Percentiles rank a stretch among this genome's conserved stretches.
These are phyloP conservation scores for Eleginops maclovinus DNA, from an alignment of 2,113 vertebrate species.

Conservation along the genomic window DNA sequence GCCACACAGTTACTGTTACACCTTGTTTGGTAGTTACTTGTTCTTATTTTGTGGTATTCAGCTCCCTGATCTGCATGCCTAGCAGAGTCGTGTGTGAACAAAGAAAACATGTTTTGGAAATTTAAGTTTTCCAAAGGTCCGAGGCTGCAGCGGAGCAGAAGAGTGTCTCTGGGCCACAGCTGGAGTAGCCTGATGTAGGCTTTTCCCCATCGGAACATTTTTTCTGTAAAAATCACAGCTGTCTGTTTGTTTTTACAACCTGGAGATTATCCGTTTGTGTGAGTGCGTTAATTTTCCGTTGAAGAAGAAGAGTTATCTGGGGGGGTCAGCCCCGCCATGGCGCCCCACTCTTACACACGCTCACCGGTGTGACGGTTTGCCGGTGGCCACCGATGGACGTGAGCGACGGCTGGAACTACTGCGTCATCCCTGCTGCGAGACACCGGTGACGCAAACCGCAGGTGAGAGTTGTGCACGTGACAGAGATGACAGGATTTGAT, in stretches of 20 bases:
- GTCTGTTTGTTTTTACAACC: conserved; percentile 32
- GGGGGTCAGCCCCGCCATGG: conserved; percentile 65
- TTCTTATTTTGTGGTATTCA: not conserved
- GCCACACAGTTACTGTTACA: conserved; percentile 53
- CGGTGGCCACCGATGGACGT: conserved; percentile 51
- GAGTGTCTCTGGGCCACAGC: conserved; percentile 26
- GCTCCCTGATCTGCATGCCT: too few relatives aligned
- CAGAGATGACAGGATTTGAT: conserved; percentile 1
- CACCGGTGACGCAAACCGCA: conserved; percentile 44
- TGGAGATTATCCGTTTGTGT: conserved; percentile 13
- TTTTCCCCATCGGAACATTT: conserved; percentile 41
- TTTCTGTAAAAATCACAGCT: conserved; percentile 4
- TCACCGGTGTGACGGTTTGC: conserved; percentile 49
- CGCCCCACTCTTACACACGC: conserved; percentile 1
- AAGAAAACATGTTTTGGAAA: conserved; percentile 57
- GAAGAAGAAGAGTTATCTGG: conserved; percentile 55
- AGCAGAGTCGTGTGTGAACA: not conserved
- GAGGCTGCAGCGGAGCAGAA: conserved; percentile 32
- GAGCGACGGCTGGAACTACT: conserved; percentile 31
- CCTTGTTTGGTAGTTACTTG: conserved; percentile 29
- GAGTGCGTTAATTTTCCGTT: conserved; percentile 28
- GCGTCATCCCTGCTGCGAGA: conserved; percentile 34
- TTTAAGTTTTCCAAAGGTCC: conserved; percentile 52
- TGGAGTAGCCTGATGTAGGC: conserved; percentile 53
- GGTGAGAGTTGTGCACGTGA: conserved; percentile 53